These are phyloP conservation scores for Lucifuga dentata DNA, from an alignment of 2,113 vertebrate species.

Conservation along the genomic window DNA sequence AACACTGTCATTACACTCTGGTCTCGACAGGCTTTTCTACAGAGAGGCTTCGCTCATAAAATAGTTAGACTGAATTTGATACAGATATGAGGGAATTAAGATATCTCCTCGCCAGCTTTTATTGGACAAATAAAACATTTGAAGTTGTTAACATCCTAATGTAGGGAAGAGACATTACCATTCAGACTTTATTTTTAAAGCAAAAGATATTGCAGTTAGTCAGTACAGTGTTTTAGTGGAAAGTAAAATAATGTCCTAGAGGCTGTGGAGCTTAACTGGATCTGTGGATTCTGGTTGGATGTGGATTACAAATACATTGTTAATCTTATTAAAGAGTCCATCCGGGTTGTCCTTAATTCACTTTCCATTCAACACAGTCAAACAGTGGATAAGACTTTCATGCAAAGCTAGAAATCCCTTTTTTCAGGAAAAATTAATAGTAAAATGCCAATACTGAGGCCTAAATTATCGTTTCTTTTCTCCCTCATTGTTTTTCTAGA, in stretches of 20 bases:
- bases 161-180: background rate
- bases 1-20: slow-evolving; percentile 35
- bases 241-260: background rate
- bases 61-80: background rate
- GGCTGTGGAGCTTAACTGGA: slow-evolving; percentile 7
- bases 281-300: slow-evolving; percentile 31
- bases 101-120: background rate
- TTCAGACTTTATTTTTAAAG: background rate
- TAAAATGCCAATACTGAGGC: no score
- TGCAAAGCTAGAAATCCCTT: background rate
- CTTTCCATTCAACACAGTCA: slow-evolving; percentile 29
- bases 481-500: no score
- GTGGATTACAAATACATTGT: slow-evolving; percentile 61
- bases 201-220: background rate
- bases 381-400: slow-evolving; percentile 27
- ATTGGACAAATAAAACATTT: slow-evolving; percentile 2
- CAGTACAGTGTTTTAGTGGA: background rate
- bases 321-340: slow-evolving; percentile 55
- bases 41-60: slow-evolving; percentile 27
- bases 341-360: slow-evolving; percentile 34
- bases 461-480: no score
- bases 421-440: background rate
- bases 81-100: background rate
- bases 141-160: background rate
- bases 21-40: background rate